A percentile compares a stretch with the other conserved stretches of the same genome.
phyloP scores from a whole-genome alignment of 2,797 vertebrate species.

The Enoplosus armatus region DNA sequence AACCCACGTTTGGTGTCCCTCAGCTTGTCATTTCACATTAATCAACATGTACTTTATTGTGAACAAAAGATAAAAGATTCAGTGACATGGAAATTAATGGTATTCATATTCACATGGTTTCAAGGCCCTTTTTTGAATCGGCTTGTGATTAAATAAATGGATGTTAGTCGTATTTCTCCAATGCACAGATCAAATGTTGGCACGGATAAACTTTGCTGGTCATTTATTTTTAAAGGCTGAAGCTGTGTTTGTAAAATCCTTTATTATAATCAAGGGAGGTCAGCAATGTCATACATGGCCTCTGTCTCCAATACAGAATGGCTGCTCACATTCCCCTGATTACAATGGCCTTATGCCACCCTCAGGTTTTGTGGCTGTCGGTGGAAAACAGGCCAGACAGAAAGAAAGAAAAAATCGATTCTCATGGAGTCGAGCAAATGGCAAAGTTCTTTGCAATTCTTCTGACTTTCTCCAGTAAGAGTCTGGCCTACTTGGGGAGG shows the following conservation, averaged over 20 bases:
- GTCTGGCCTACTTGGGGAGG: slow-evolving; percentile 64
- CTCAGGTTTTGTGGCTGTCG: slow-evolving; percentile 1
- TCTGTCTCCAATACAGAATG: slow-evolving; percentile 19
- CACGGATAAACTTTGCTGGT: not conserved
- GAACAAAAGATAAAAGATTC: slow-evolving; percentile 56
- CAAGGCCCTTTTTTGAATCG: not conserved
- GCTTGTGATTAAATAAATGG: slow-evolving; percentile 46
- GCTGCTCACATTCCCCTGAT: slow-evolving; percentile 25
- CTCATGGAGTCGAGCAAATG: slow-evolving; percentile 47
- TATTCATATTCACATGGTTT: slow-evolving; percentile 17
- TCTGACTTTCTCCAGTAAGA: slow-evolving; percentile 58
- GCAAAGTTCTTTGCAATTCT: slow-evolving; percentile 55
- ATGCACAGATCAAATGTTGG: slow-evolving; percentile 2
- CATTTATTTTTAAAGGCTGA: not conserved
- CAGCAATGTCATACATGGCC: slow-evolving; percentile 6
- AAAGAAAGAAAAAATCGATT: not conserved
- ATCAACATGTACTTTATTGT: slow-evolving; percentile 58
- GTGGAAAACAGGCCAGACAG: slow-evolving; percentile 18
- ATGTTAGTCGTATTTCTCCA: not conserved
- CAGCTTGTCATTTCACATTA: slow-evolving; percentile 64
- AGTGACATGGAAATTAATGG: slow-evolving; percentile 32
- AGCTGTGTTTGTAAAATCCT: slow-evolving; percentile 22
- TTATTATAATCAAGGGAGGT: slow-evolving; percentile 35
- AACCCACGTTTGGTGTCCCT: slow-evolving; percentile 49
- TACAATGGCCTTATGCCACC: slow-evolving; percentile 25